Percentiles rank a stretch among this genome's conserved stretches.
phyloP scores from a whole-genome alignment of 2,113 vertebrate genomes.

The Periophthalmodon schlosseri region DNA sequence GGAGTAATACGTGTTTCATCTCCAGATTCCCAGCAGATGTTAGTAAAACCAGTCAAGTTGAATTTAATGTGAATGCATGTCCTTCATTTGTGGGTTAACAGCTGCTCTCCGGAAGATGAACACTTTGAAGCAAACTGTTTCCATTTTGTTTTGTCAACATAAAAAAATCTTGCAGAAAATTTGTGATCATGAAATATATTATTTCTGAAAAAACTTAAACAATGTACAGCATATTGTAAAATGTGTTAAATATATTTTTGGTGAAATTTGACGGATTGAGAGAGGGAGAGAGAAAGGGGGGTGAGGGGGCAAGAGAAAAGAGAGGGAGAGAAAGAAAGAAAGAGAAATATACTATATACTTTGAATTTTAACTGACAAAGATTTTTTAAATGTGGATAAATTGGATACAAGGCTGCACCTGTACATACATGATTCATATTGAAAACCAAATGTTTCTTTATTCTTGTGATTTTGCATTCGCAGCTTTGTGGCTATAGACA shows the following conservation, averaged over 20 bases:
- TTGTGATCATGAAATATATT: constrained; percentile 15
- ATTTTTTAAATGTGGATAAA: too few species aligned
- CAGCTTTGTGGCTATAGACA: constrained; percentile 3
- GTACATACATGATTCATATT: background rate
- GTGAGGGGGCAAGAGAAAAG: too few species aligned
- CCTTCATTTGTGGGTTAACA: constrained; percentile 31
- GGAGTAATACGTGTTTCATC: background rate
- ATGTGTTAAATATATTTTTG: background rate
- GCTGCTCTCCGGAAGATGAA: constrained; percentile 28
- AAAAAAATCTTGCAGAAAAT: background rate
- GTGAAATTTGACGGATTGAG: background rate
- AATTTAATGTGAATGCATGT: constrained; percentile 18
- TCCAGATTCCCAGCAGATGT: constrained; percentile 25
- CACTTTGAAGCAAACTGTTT: constrained; percentile 16
- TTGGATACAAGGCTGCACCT: too few species aligned
- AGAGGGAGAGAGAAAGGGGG: too few species aligned
- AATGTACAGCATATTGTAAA: background rate
- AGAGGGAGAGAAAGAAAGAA: too few species aligned
- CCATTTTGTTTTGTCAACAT: constrained; percentile 14
- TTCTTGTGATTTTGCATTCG: background rate
- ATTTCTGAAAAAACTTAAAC: too few species aligned
- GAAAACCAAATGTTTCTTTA: background rate
- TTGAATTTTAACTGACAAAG: too few species aligned
- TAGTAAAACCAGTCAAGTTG: constrained; percentile 12
- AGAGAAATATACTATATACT: too few species aligned